phyloP scores from a whole-genome alignment of 2,888 invertebrate genomes.

The Adineta ricciae region DNA sequence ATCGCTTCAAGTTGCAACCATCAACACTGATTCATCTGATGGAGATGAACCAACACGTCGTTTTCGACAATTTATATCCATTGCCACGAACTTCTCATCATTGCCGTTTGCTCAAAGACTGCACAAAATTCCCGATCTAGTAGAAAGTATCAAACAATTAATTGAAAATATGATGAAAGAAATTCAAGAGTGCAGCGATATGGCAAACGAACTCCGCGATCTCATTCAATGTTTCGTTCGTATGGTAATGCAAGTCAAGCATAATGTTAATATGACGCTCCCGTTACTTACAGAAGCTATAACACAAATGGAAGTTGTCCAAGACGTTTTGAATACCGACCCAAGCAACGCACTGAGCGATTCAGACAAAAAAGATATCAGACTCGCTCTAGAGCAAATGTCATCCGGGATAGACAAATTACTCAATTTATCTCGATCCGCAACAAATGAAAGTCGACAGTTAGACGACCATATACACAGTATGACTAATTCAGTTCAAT shows the following conservation, averaged over 20 bases:
- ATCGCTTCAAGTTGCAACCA: not conserved
- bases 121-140: not conserved
- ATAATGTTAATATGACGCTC: not conserved
- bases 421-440: not conserved
- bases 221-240: not conserved
- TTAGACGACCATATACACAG: not conserved
- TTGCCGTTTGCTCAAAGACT: not conserved
- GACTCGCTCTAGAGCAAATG: not conserved
- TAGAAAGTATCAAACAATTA: not conserved
- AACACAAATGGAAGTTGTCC: not conserved
- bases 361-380: not conserved
- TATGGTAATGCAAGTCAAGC: not conserved
- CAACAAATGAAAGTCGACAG: not conserved
- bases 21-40: not conserved
- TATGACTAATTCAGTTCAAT: not conserved
- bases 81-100: not conserved
- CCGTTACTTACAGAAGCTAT: not conserved
- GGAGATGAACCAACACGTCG: not conserved
- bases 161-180: not conserved
- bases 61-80: not conserved
- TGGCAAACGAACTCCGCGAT: not conserved
- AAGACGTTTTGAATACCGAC: not conserved
- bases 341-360: not conserved
- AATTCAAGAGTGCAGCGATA: not conserved
- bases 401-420: not conserved